phyloP scores from a whole-genome alignment of 2,113 vertebrate genomes.

The Ariopsis seemanni region DNA sequence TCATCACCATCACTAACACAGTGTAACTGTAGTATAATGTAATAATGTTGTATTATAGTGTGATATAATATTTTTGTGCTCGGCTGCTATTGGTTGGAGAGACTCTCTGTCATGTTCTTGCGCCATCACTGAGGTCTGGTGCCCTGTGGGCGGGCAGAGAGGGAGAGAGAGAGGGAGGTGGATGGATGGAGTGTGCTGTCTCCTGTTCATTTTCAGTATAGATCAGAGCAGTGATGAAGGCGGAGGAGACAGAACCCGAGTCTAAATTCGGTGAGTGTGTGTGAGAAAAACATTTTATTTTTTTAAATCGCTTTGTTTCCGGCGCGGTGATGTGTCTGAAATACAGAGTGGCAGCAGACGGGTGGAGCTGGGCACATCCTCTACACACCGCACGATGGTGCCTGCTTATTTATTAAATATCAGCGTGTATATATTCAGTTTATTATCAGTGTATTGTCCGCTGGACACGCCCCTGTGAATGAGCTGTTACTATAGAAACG shows the following conservation, averaged over 20 bases:
- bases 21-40: too few relatives aligned
- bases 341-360: background rate
- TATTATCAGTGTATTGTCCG: too few relatives aligned
- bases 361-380: slow-evolving; percentile 13
- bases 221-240: background rate
- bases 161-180: background rate
- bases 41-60: too few relatives aligned
- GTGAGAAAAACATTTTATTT: background rate
- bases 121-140: background rate
- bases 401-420: too few relatives aligned
- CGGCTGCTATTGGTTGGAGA: slow-evolving; percentile 16
- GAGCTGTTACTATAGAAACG: too few relatives aligned
- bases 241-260: background rate
- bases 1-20: too few relatives aligned
- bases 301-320: background rate
- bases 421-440: too few relatives aligned
- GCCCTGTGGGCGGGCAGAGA: background rate
- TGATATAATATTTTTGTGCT: background rate
- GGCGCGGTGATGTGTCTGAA: background rate
- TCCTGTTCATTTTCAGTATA: background rate
- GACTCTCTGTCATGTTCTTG: background rate
- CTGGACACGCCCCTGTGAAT: too few relatives aligned
- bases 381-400: background rate
- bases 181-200: background rate
- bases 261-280: slow-evolving; percentile 20